Conservation (phyloP, 2,797 vertebrate species). For the Apodemus agrarius region DNA sequence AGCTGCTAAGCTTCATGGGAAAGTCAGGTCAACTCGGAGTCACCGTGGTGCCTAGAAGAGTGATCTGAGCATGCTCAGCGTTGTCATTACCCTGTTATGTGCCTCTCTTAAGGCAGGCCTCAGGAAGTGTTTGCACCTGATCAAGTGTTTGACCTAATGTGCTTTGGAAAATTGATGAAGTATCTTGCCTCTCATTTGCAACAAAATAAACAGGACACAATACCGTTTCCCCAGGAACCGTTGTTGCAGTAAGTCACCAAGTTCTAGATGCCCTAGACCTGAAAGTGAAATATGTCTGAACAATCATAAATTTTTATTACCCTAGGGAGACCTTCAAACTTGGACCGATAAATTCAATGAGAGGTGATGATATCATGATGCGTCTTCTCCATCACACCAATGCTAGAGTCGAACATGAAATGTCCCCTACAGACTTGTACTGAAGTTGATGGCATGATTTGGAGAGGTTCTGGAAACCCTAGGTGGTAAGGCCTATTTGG, state of each 20-base stretch:
- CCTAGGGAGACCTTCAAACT: neutral
- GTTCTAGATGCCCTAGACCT: neutral
- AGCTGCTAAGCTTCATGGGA: neutral
- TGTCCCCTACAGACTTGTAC: neutral
- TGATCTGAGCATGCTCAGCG: neutral
- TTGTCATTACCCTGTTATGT: neutral
- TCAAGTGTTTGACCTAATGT: neutral
- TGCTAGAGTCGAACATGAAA: neutral
- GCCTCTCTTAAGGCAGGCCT: neutral
- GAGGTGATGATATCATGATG: neutral
- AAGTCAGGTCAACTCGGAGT: neutral
- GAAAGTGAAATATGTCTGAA: neutral
- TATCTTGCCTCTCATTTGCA: neutral
- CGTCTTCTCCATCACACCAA: neutral
- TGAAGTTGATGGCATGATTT: neutral
- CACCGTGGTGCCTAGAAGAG: neutral
- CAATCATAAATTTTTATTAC: neutral
- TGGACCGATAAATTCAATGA: neutral
- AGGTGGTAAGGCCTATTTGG: neutral
- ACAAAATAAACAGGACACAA: constrained; percentile 32
- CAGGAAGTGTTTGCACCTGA: neutral
- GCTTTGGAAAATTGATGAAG: neutral
- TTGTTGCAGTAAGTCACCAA: neutral
- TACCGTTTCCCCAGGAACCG: neutral
- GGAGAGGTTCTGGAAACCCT: neutral